phyloP scores from a whole-genome alignment of 2,113 vertebrate genomes.

The Phrynosoma platyrhinos region DNA sequence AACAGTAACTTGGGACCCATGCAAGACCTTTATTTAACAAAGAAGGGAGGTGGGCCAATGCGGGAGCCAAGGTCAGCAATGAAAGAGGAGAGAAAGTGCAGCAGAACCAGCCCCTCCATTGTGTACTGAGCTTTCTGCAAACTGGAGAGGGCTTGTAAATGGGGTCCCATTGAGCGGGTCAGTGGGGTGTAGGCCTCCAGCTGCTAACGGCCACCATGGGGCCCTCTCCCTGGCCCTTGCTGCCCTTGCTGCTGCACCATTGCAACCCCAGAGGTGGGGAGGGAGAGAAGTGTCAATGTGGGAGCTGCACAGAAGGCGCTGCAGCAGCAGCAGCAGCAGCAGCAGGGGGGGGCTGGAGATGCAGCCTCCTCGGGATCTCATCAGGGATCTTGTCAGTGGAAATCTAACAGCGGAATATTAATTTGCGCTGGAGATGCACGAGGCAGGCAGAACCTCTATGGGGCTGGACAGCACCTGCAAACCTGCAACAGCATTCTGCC shows the following conservation, averaged over 20 bases:
- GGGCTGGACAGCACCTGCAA: too few species aligned
- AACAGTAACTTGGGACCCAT: background rate
- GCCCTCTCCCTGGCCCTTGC: background rate
- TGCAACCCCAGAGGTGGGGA: background rate
- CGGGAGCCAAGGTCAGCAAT: background rate
- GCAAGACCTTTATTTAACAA: background rate
- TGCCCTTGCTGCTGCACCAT: too few species aligned
- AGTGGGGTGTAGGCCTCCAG: too few species aligned
- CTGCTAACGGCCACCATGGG: too few species aligned
- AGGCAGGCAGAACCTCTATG: background rate
- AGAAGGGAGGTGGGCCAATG: too few species aligned
- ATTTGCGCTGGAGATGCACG: accelerated
- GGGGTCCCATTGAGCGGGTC: too few species aligned
- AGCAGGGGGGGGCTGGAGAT: too few species aligned
- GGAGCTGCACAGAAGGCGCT: too few species aligned
- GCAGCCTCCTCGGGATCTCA: accelerated
- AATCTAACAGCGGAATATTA: background rate
- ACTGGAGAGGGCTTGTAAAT: too few species aligned
- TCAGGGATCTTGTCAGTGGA: background rate
- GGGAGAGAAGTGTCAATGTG: too few species aligned
- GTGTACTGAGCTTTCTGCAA: too few species aligned
- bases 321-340: too few species aligned
- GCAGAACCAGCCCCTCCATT: background rate
- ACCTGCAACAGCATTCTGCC: background rate
- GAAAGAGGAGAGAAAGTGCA: background rate